Conservation (phyloP, 2,113 vertebrate genomes). For the Channa maculata region DNA sequence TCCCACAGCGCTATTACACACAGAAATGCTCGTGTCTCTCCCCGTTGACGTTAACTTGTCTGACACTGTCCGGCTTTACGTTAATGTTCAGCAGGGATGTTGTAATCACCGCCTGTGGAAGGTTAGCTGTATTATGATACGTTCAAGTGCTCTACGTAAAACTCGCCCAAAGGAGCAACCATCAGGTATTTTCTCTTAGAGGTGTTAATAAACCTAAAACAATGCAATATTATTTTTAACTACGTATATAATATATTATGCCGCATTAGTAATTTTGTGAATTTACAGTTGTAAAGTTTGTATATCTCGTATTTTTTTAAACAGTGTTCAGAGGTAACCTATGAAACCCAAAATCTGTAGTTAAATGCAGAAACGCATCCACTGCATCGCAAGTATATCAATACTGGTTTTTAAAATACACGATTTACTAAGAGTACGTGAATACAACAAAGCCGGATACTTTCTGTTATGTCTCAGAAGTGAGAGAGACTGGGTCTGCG, state of each 20-base stretch:
- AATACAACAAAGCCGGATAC: conserved; percentile 40
- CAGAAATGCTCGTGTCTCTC: not conserved
- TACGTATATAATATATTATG: no score
- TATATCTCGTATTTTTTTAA: no score
- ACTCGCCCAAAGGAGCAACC: no score
- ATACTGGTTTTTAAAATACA: not conserved
- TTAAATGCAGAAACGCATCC: no score
- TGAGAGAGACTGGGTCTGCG: no score
- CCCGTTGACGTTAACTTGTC: not conserved
- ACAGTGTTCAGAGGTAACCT: no score
- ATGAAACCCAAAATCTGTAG: no score
- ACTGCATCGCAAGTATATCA: no score
- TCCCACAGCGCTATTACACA: not conserved
- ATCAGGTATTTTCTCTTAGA: not conserved
- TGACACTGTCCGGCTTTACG: not conserved
- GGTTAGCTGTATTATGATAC: conserved; percentile 29
- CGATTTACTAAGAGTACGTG: conserved; percentile 23
- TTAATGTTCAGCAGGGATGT: conserved; percentile 23
- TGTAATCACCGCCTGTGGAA: conserved; percentile 61
- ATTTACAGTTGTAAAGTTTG: no score
- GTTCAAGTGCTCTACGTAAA: conserved; percentile 29
- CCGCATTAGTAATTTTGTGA: no score
- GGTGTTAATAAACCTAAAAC: not conserved
- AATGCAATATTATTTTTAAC: no score
- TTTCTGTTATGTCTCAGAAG: no score